Evolutionary conservation across 2,113 vertebrate genomes (phyloP), one percentile per base, ranked within the genome.

Genomic region (Bombycilla garrulus): DNA sequence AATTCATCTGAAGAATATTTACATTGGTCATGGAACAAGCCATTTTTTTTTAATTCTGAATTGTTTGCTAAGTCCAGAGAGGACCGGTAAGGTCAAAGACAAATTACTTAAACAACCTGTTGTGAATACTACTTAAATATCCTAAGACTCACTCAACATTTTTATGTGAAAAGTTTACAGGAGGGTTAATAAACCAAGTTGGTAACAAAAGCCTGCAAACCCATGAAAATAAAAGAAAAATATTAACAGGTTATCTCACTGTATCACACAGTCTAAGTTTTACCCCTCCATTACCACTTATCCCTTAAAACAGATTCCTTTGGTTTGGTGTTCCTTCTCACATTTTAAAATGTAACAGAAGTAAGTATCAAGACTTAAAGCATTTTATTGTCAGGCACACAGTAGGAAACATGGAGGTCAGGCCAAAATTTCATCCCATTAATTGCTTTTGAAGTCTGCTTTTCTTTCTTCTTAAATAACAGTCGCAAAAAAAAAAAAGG

Each of bases 391-490:
- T 58, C 71, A 81, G 22, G n/a, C 47, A 82, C 8, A 54, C 24
- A 77, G 28, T 10, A 81, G 28, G 31, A 82, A 93, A 82, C 42
- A 93, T 0, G 11, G 40, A 88, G 25, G 31, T 14, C 48, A 86
- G 28, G 31, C 18, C 53, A 91, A 80, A 6, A n/a, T 35, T 90
- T 58, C 0, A 0, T 61, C 44, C 50, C 44, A 58, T 35, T 66
- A 79, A 91, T 31, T 87, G 71, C 50, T 91, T 94, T 42, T 54
- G 13, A 95, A 92, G 51, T 70, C 62, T 89, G 28, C 40, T 83
- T 82, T 91, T 85, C 57, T 72, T 81, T 15, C 25, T 88, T 64
- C 64, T 77, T 80, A 94, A 69, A 20, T 53, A 94, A 90, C 40
- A 58, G 9, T 64, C 0, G 0, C 6, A 6, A 47, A 44, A 33